Base-by-base conservation (phyloP, 2,797 vertebrate genomes). In the Limnodromus scolopaceus region DNA sequence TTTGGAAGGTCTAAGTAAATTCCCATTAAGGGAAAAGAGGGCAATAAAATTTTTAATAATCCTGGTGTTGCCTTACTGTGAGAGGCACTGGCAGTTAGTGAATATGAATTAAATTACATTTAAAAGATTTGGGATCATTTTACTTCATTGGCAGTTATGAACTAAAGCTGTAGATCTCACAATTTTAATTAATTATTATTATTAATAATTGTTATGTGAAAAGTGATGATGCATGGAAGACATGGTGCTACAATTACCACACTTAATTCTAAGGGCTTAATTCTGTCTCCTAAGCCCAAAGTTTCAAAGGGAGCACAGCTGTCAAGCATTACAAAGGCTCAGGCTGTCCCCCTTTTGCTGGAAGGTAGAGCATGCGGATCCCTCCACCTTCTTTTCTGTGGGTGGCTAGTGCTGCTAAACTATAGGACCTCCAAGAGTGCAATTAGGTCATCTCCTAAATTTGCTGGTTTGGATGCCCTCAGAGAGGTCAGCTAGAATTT, bases 1-100 rank as follows among this genome's bases (percentile, higher is more conserved):
- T 81, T 81, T 93, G 79, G 71, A 89, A 74, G 14, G 41, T 77
- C 32, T 89, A 68, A 75, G 76, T 82, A 84, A 91, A 71, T 91
- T 82, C 34, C 58, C 32, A 46, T 61, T 72, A 69, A 79, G 23
- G 38, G 65, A 72, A 82, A 92, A 70, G 34, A 72, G 10, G 24
- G 27, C 58, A 69, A 72, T 82, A 94, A 71, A 45, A 15, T 46
- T 63, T 84, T 82, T 65, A 70, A 84, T 84, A 79, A 55, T 4
- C 5, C 46, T 57, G 30, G 28, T 89, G 46, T 93, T 89, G 38
- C 61, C 38, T 94, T 84, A 54, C 74, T 87, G 24, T 80, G 66
- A 85, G 80, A 85, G 48, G 41, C 71, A 60, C 17, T 66, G 48
- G n/a, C 30, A 74, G 63, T 81, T 77, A 66, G 34, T 71, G 38